Evolutionary conservation across 2,888 invertebrate species (phyloP).

Genomic region (Drosophila yooni): DNA sequence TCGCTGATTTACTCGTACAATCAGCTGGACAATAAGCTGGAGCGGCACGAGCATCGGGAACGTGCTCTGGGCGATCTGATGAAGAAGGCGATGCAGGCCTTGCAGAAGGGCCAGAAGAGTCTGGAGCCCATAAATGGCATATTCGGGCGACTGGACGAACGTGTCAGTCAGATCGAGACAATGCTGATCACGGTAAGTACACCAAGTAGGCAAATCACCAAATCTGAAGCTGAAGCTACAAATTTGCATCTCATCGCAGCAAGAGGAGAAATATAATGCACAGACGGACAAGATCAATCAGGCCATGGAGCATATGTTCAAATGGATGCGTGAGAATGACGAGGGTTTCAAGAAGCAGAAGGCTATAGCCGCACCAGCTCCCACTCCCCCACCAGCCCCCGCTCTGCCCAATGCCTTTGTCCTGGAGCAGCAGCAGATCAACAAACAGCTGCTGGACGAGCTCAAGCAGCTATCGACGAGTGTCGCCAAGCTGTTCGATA

Average conservation of each 20-base stretch:
- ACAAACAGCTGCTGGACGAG: constrained; percentile 76
- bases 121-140: constrained; percentile 90
- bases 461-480: constrained; percentile 73
- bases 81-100: constrained; percentile 89
- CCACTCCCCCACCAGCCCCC: constrained; percentile 24
- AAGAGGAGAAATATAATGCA: constrained; percentile 84
- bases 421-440: constrained; percentile 73
- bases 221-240: not conserved
- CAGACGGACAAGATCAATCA: constrained; percentile 83
- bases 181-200: constrained; percentile 88
- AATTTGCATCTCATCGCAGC: constrained; percentile 58
- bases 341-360: constrained; percentile 82
- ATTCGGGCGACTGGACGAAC: constrained; percentile 90
- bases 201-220: not conserved
- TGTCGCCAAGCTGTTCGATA: constrained; percentile 71
- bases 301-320: constrained; percentile 83
- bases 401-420: constrained; percentile 70
- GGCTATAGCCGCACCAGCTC: constrained; percentile 25
- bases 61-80: constrained; percentile 91
- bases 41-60: constrained; percentile 93
- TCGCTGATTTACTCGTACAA: constrained; percentile 93
- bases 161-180: constrained; percentile 91
- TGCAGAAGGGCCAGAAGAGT: constrained; percentile 90
- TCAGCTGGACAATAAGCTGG: constrained; percentile 92
- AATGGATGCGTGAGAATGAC: constrained; percentile 84